phyloP scores from a whole-genome alignment of 2,113 vertebrate species.

The Laticauda colubrina region DNA sequence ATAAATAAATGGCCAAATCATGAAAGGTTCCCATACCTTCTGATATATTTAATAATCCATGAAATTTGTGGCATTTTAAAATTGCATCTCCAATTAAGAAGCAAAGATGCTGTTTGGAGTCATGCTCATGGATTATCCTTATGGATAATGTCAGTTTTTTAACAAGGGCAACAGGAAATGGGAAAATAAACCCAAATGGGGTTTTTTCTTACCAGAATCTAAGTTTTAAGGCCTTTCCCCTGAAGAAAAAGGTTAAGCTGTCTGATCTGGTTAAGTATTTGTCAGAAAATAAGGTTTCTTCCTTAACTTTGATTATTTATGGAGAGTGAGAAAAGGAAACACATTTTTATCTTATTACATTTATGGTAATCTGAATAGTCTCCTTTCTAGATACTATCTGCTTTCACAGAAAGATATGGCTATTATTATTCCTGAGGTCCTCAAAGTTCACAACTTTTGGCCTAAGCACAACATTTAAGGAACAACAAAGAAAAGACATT shows the following conservation, averaged over 20 bases:
- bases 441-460: neutral
- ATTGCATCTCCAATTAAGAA: neutral
- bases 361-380: neutral
- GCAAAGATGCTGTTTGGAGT: neutral
- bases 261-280: neutral
- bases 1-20: neutral
- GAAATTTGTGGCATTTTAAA: neutral
- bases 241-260: neutral
- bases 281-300: neutral
- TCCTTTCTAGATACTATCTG: neutral
- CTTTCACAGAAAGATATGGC: neutral
- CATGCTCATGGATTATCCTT: neutral
- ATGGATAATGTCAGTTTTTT: neutral
- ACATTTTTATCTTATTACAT: neutral
- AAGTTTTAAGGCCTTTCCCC: neutral
- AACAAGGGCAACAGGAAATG: neutral
- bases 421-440: neutral
- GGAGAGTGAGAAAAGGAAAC: neutral
- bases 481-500: neutral
- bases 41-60: neutral
- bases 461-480: neutral
- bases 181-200: neutral
- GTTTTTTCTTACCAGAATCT: neutral
- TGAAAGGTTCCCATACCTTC: neutral
- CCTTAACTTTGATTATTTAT: neutral